phyloP scores from a whole-genome alignment of 2,797 vertebrate species.

The Gallirallus australis region DNA sequence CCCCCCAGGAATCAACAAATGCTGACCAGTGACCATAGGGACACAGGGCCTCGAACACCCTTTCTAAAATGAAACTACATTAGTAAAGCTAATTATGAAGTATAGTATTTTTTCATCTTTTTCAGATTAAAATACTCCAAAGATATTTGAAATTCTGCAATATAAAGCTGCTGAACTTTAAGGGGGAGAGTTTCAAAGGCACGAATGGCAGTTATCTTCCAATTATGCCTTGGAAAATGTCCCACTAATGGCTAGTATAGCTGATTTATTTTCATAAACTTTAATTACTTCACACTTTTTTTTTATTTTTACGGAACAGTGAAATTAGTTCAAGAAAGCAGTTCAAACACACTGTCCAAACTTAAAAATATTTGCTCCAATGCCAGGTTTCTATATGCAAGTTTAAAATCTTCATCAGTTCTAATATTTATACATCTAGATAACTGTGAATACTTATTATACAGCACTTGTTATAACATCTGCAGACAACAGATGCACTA shows the following conservation, averaged over 20 bases:
- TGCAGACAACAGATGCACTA: not conserved
- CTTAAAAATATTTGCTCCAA: not conserved
- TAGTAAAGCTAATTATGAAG: slow-evolving; percentile 2
- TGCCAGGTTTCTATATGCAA: not conserved
- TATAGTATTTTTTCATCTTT: not conserved
- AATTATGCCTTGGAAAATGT: slow-evolving; percentile 54
- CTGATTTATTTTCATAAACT: slow-evolving; percentile 68
- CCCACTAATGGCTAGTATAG: slow-evolving; percentile 48
- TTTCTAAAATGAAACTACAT: not conserved
- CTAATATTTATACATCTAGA: not conserved
- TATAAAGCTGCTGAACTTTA: slow-evolving; percentile 51
- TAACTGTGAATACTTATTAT: not conserved
- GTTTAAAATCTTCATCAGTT: not conserved
- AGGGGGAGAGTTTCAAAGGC: slow-evolving; percentile 39
- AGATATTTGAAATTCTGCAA: not conserved
- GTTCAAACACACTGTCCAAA: not conserved
- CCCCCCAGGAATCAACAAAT: not conserved
- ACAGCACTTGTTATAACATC: not conserved
- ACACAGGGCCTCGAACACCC: not conserved
- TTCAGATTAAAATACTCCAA: not conserved
- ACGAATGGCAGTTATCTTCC: slow-evolving; percentile 53
- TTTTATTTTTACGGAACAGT: not conserved
- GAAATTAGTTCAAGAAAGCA: slow-evolving; percentile 10
- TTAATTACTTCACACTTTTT: slow-evolving; percentile 55
- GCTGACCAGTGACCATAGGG: not conserved